Evolutionary conservation across 1,140 invertebrate species (phyloP).

Genomic region (Lerema accius): DNA sequence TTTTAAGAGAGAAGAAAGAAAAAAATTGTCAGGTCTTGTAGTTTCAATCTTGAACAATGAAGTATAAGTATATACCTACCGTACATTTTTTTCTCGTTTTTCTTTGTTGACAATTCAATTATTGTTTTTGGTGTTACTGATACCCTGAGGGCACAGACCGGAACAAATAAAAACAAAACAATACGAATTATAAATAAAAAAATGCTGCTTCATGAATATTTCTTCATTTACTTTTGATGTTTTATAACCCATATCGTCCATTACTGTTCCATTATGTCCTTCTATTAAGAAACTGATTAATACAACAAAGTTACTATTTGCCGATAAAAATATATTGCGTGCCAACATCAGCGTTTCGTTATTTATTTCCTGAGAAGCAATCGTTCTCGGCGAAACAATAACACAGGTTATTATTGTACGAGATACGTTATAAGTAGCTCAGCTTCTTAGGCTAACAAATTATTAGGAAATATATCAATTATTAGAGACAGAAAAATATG

Average conservation of each 20-base stretch:
- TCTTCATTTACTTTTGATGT: conserved; percentile 10
- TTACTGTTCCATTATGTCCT: conserved; percentile 31
- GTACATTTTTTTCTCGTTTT: too few species aligned
- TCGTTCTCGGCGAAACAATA: conserved; percentile 29
- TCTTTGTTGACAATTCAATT: too few species aligned
- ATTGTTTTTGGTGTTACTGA: too few species aligned
- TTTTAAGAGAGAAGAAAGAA: too few species aligned
- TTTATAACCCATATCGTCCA: conserved; percentile 12
- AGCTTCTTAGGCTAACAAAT: conserved; percentile 25
- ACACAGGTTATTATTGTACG: conserved; percentile 25
- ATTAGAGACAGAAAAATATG: conserved; percentile 6
- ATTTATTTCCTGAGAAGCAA: conserved; percentile 40
- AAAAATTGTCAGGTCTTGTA: too few species aligned
- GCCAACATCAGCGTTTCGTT: conserved; percentile 29
- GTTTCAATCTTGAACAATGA: too few species aligned
- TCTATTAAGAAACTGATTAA: conserved; percentile 39
- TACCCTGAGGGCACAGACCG: too few species aligned
- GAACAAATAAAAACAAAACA: too few species aligned
- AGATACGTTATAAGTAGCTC: conserved; percentile 17
- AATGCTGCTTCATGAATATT: background rate
- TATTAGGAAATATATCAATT: conserved; percentile 27
- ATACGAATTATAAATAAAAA: background rate
- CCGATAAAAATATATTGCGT: conserved; percentile 25
- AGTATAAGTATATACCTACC: too few species aligned
- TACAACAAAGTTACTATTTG: conserved; percentile 34